phyloP scores from a whole-genome alignment of 23 tunicate species.

The Halocynthia aurantium region DNA sequence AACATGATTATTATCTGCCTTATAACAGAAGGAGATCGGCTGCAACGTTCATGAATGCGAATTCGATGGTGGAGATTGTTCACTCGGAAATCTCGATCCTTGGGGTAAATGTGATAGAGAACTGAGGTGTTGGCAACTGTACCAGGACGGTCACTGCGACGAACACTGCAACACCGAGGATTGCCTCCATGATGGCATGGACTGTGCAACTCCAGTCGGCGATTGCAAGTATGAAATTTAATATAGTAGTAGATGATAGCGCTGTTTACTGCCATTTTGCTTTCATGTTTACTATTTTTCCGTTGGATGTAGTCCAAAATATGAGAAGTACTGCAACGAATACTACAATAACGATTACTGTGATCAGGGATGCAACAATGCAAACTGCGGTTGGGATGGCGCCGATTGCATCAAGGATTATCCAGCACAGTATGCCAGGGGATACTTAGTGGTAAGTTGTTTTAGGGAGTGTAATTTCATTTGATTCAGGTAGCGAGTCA shows the following conservation, averaged over 20 bases:
- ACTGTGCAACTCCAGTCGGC: constrained; percentile 56
- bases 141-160: constrained; percentile 83
- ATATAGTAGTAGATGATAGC: background rate
- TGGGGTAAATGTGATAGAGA: constrained; percentile 57
- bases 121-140: constrained; percentile 48
- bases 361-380: constrained; percentile 75
- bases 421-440: constrained; percentile 13
- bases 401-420: constrained; percentile 55
- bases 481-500: background rate
- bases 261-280: background rate
- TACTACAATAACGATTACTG: constrained; percentile 76
- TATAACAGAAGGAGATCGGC: constrained; percentile 17
- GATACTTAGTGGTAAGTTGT: constrained; percentile 14
- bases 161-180: constrained; percentile 75
- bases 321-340: constrained; percentile 57
- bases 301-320: constrained; percentile 28
- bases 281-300: background rate
- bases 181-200: constrained; percentile 87
- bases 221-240: constrained; percentile 45
- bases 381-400: constrained; percentile 88
- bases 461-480: background rate
- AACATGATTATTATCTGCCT: background rate
- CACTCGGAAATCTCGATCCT: constrained; percentile 59
- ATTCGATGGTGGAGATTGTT: constrained; percentile 85
- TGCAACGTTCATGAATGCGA: constrained; percentile 84